Evolutionary conservation across 2,888 invertebrate genomes (phyloP), one percentile per base, ranked within the genome.

Genomic region (Latrodectus elegans): DNA sequence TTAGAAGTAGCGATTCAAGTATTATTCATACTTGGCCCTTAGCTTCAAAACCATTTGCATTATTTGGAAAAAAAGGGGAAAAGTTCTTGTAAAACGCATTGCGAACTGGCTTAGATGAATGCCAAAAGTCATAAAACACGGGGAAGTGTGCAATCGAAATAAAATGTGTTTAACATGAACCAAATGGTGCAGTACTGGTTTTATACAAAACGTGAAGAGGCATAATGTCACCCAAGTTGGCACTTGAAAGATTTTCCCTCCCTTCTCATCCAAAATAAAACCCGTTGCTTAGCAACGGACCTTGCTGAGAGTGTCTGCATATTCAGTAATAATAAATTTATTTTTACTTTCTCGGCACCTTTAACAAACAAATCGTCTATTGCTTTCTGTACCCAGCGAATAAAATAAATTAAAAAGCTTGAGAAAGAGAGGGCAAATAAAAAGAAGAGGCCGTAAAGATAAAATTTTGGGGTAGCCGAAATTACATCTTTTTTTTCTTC

Each of bases 81-180:
- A n/a, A 53, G 52, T 15, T 52, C 55, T 55, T 12, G 12, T 3
- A 64, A 79, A 60, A 22, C 10, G n/a, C 22, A 49, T 38, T 26
- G 26, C 51, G n/a, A 72, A 51, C 38, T 17, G 75, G 22, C 70
- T 67, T 60, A 60, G 55, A 75, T 64, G 70, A 68, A 68, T 75
- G 26, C 53, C 67, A 6, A 67, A 65, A 73, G 81, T 26, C 67
- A 73, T 74, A 73, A 80, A 80, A 86, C 17, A 75, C 51, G 77
- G 55, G 26, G 55, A 75, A 53, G 71, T 76, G 72, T 38, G 81
- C 76, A 80, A 81, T 81, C 86, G 73, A 77, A 87, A 81, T 87
- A 87, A 87, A 87, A 87, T 87, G 86, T 81, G 81, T 77, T 87
- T 81, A 87, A 81, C 86, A 87, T 87, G 86, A 81, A 81, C 81